Evolutionary conservation across 1,140 invertebrate genomes (phyloP).

Genomic region (Oncopeltus fasciatus): DNA sequence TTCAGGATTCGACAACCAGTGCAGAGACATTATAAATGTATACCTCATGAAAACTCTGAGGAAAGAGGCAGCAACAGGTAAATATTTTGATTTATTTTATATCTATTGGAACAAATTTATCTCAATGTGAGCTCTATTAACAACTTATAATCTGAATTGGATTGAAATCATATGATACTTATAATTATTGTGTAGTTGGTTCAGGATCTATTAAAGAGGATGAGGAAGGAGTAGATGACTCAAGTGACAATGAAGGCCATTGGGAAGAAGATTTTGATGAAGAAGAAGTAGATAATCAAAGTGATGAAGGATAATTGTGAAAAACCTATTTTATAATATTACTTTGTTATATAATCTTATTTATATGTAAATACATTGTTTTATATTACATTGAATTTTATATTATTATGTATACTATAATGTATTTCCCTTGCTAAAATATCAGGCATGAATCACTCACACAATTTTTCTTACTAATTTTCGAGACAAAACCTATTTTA

Average conservation of each 20-base stretch:
- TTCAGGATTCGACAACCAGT: slow-evolving; percentile 45
- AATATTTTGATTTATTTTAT: neutral
- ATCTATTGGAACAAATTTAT: no score
- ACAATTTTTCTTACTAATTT: no score
- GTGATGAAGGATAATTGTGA: neutral
- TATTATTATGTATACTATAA: no score
- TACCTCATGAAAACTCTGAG: slow-evolving; percentile 39
- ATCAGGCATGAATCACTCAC: no score
- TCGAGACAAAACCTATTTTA: no score
- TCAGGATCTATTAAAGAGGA: slow-evolving; percentile 3
- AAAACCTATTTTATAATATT: no score
- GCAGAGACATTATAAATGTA: slow-evolving; percentile 49
- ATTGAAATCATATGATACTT: neutral
- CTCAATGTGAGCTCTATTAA: no score
- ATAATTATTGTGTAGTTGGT: neutral
- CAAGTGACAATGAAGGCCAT: slow-evolving; percentile 7
- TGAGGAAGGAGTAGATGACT: slow-evolving; percentile 10
- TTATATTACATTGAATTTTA: no score
- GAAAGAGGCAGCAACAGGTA: slow-evolving; percentile 4
- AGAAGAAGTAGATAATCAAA: slow-evolving; percentile 17
- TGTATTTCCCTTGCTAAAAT: no score
- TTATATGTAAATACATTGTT: no score
- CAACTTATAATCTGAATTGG: no score
- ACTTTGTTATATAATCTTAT: no score
- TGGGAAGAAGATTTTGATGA: slow-evolving; percentile 20